These are phyloP conservation scores for Aptenodytes forsteri DNA, from an alignment of 2,113 vertebrate genomes.

Conservation along the genomic window DNA sequence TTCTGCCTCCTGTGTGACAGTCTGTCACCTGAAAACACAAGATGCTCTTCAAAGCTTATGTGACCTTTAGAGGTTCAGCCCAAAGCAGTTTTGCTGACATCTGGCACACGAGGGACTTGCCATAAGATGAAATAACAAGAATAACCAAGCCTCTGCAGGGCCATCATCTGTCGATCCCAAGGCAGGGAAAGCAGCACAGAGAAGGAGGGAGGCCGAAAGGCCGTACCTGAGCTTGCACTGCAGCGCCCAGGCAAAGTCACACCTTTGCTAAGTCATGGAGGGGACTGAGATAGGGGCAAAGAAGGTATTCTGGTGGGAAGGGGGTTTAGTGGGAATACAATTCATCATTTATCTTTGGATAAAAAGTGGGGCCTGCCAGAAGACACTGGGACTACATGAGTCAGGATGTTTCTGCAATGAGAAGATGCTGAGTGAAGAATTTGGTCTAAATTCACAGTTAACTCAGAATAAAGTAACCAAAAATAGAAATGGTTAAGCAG, in stretches of 20 bases:
- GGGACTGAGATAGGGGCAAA: neutral
- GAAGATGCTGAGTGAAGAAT: neutral
- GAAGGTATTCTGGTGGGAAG: neutral
- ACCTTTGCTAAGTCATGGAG: fast-evolving
- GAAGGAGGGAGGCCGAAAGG: neutral
- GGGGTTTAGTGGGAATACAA: neutral
- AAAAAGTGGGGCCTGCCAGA: fast-evolving
- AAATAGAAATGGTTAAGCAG: neutral
- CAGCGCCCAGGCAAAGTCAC: neutral
- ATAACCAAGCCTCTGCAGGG: neutral
- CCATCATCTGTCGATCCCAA: neutral
- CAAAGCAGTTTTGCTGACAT: conserved; percentile 38
- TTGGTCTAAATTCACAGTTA: neutral
- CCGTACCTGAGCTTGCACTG: neutral
- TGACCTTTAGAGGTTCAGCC: conserved; percentile 42
- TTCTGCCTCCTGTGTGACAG: neutral
- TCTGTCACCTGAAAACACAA: conserved; percentile 20
- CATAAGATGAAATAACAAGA: neutral
- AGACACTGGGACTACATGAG: neutral
- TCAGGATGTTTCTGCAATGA: neutral
- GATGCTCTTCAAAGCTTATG: conserved; percentile 4
- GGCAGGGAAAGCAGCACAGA: neutral
- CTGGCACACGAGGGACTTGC: neutral
- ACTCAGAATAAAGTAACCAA: neutral
- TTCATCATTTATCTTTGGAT: neutral